Conservation (phyloP, 35 echinoderm and acorn worm species). For the Lytechinus pictus region DNA sequence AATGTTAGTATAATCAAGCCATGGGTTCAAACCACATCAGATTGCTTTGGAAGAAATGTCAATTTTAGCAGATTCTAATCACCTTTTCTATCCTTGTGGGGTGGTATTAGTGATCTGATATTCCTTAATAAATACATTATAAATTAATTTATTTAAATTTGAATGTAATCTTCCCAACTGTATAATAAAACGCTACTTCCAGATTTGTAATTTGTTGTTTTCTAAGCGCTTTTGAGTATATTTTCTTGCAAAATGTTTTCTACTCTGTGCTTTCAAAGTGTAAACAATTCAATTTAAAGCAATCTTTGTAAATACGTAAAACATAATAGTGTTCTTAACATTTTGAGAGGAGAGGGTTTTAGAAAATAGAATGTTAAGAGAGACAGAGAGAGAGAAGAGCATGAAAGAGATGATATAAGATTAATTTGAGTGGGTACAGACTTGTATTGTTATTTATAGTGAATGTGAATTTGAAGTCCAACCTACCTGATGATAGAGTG, state of each 20-base stretch:
- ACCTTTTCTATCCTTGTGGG: not conserved
- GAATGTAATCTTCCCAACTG: not conserved
- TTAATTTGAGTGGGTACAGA: not conserved
- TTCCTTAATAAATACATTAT: not conserved
- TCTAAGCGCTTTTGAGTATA: not conserved
- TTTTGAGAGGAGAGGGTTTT: not conserved
- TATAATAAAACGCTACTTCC: slow-evolving; percentile 1
- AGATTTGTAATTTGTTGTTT: not conserved
- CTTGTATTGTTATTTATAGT: not conserved
- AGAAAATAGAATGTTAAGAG: not conserved
- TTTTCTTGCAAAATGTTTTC: slow-evolving; percentile 42
- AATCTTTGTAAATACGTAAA: slow-evolving; percentile 12
- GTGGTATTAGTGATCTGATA: not conserved
- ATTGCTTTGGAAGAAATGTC: not conserved
- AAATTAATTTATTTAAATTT: not conserved
- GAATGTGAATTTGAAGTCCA: not conserved
- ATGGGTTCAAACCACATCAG: not conserved
- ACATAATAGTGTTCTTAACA: not conserved
- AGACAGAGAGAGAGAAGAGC: not conserved
- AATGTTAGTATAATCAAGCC: not conserved
- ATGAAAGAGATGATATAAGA: not conserved
- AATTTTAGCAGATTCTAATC: not conserved
- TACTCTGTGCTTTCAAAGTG: slow-evolving; percentile 53
- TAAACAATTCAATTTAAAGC: slow-evolving; percentile 46
- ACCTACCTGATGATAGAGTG: not conserved